Evolutionary conservation across 2,113 vertebrate species (phyloP), one percentile per base, ranked within the genome.

Genomic region (Tauraco erythrolophus): DNA sequence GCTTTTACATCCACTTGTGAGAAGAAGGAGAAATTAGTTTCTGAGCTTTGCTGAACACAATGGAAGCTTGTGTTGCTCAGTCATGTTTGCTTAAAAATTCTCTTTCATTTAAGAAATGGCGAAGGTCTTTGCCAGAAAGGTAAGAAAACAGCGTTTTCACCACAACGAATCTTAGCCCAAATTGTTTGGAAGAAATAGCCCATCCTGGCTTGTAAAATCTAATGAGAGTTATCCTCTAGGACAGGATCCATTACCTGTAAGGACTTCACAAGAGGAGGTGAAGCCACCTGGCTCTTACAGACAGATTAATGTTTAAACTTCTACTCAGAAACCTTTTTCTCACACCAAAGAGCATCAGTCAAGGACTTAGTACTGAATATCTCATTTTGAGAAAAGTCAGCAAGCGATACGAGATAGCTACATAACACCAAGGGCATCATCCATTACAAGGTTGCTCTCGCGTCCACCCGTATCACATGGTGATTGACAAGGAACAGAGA

Each of bases 331-430:
- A 68, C 9, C 14, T 22, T 86, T 45, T 60, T 57, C 43, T 91
- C 12, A 62, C 22, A 58, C 51, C 24, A 41, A 54, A 66, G 31
- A 83, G 11, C 45, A 57, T 48, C 14, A 12, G 5, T 30, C 6
- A 37, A 12, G 16, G 11, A 10, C 4, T 35, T 79, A 39, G 30
- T 65, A 50, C 70, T 22, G 37, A 71, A 71, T 57, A 66, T 6
- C 6, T 25, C 8, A 35, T 46, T 85, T 78, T 90, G 25, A 60
- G 54, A 82, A 51, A 69, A 62, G 46, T 48, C 48, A 64, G 13
- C 9, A 37, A 35, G 35, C 0, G 3, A 31, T 71, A 31, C 0
- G 0, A 31, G 35, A 61, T 4, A 68, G 45, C 25, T 88, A 35
- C 7, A 8, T n/a, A 56, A 78, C 64, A 84, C 19, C 19, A 45